Conservation (phyloP, 2,113 vertebrate genomes). For the Falcunculus frontatus region DNA sequence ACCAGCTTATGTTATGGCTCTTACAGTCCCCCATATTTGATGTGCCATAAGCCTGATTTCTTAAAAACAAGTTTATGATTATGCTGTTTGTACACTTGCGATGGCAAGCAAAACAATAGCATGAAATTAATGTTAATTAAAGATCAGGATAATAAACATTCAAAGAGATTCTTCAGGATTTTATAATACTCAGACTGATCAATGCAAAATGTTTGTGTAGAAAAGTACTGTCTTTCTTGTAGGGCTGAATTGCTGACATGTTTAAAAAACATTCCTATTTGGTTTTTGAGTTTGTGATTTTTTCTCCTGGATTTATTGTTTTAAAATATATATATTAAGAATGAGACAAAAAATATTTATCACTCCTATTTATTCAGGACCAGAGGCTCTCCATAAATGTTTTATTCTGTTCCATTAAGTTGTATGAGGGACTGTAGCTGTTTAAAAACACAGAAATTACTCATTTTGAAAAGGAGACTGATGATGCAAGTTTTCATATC, state of each 20-base stretch:
- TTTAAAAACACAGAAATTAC: neutral
- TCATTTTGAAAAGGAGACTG: conserved; percentile 47
- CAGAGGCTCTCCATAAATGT: neutral
- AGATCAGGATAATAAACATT: neutral
- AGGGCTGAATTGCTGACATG: neutral
- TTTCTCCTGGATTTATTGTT: neutral
- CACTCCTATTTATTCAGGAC: neutral
- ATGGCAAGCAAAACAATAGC: neutral
- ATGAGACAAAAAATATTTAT: neutral
- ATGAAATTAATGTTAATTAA: neutral
- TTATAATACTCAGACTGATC: neutral
- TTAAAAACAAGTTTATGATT: neutral
- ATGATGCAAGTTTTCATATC: conserved; percentile 46
- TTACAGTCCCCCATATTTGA: neutral
- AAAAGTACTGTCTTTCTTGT: neutral
- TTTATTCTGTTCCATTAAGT: neutral
- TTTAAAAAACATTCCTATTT: neutral
- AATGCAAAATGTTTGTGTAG: neutral
- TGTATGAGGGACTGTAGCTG: neutral
- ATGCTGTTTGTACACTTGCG: neutral
- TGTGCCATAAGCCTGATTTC: neutral
- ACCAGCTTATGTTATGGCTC: neutral
- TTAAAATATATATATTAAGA: neutral
- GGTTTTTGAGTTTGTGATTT: neutral
- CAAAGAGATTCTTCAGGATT: neutral